Evolutionary conservation across 2,797 vertebrate genomes (phyloP).

Genomic region (Sebastes itinus): DNA sequence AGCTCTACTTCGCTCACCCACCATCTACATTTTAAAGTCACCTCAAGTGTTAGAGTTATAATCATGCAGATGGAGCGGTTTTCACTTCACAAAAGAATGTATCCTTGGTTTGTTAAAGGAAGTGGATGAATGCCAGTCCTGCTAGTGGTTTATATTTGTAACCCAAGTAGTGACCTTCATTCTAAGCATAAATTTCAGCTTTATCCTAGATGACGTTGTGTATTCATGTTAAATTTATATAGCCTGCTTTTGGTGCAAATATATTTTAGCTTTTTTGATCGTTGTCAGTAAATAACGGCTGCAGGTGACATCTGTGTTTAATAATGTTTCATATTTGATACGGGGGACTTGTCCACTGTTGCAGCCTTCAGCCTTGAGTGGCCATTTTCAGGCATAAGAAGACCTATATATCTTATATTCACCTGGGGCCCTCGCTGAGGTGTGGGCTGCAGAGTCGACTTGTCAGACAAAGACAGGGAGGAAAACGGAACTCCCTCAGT

Average conservation of each 20-base stretch:
- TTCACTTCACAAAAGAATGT: not conserved
- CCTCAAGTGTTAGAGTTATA: not conserved
- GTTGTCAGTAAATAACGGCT: not conserved
- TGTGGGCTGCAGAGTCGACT: slow-evolving; percentile 27
- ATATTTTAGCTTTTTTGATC: not conserved
- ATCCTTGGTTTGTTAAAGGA: not conserved
- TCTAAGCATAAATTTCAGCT: not conserved
- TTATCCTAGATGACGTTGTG: not conserved
- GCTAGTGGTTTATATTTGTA: not conserved
- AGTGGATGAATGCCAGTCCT: not conserved
- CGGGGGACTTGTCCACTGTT: not conserved
- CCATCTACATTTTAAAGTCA: slow-evolving; percentile 2
- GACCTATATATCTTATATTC: slow-evolving; percentile 33
- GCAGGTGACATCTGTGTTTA: slow-evolving; percentile 5
- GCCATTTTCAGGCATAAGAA: slow-evolving; percentile 33
- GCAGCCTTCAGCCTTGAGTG: slow-evolving; percentile 4
- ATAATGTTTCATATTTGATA: not conserved
- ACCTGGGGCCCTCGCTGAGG: slow-evolving; percentile 46
- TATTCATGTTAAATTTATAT: not conserved
- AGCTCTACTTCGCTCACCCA: not conserved
- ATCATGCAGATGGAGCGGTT: not conserved
- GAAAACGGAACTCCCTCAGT: slow-evolving; percentile 52
- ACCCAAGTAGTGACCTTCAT: not conserved
- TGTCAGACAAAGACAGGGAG: slow-evolving; percentile 57
- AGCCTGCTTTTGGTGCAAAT: not conserved